Evolutionary conservation across 2,888 invertebrate species (phyloP).

Genomic region (Leptinotarsa haldemani): DNA sequence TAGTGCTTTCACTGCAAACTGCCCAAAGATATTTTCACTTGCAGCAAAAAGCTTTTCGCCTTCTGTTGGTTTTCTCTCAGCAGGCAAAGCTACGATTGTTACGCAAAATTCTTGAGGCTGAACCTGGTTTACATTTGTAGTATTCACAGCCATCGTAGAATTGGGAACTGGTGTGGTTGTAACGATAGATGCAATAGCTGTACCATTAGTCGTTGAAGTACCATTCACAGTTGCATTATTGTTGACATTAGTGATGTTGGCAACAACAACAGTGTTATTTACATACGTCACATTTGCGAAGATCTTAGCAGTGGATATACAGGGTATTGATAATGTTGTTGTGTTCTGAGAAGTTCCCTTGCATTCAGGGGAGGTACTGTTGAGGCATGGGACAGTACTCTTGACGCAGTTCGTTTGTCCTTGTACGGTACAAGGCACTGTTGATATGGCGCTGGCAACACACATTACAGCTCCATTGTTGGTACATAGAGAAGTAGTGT

Average conservation of each 20-base stretch:
- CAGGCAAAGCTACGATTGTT: constrained; percentile 57
- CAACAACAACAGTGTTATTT: constrained; percentile 52
- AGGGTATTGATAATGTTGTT: constrained; percentile 57
- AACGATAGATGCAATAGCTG: constrained; percentile 25
- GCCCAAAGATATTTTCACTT: constrained; percentile 48
- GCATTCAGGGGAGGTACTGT: constrained; percentile 57
- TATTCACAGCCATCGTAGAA: constrained; percentile 22
- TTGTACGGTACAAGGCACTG: constrained; percentile 58
- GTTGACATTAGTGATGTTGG: constrained; percentile 25
- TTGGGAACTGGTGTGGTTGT: constrained; percentile 24
- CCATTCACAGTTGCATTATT: constrained; percentile 34
- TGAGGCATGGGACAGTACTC: constrained; percentile 59
- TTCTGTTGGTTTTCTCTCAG: constrained; percentile 52
- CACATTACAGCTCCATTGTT: constrained; percentile 63
- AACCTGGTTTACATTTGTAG: constrained; percentile 13
- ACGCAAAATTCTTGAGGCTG: constrained; percentile 55
- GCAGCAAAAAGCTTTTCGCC: constrained; percentile 51
- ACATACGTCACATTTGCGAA: constrained; percentile 52
- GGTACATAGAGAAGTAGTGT: constrained; percentile 62
- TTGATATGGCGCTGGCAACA: constrained; percentile 58
- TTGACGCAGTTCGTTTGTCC: constrained; percentile 57
- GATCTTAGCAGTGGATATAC: constrained; percentile 58
- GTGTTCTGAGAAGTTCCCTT: constrained; percentile 50
- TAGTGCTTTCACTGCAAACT: constrained; percentile 52
- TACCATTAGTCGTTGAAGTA: constrained; percentile 33